Evolutionary conservation across 2,113 vertebrate genomes (phyloP).

Genomic region (Carassius gibelio): DNA sequence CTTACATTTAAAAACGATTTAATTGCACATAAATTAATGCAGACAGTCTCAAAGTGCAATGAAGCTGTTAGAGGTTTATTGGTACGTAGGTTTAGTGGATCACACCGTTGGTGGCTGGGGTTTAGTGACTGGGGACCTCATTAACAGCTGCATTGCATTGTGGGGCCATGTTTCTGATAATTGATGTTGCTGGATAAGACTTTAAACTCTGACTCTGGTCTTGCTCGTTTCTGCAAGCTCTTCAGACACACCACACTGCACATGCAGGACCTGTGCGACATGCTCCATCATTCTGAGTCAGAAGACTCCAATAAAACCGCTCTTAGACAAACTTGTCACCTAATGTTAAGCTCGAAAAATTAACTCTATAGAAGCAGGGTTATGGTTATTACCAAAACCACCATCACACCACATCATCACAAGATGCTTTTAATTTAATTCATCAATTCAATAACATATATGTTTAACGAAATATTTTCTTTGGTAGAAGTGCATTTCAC

Average conservation of each 20-base stretch:
- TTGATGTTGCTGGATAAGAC: conserved; percentile 49
- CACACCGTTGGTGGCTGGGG: conserved; percentile 19
- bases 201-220: conserved; percentile 47
- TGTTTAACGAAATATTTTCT: not conserved
- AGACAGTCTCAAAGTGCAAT: not conserved
- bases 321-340: not conserved
- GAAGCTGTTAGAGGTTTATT: not conserved
- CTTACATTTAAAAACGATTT: not conserved
- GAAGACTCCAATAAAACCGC: not conserved
- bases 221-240: conserved; percentile 44
- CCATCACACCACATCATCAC: too few species aligned
- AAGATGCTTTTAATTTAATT: not conserved
- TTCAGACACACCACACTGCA: conserved; percentile 45
- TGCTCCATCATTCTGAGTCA: not conserved
- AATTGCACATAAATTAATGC: not conserved
- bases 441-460: not conserved
- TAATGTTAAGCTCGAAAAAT: not conserved
- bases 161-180: conserved; percentile 30
- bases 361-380: not conserved
- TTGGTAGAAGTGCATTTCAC: not conserved
- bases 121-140: conserved; percentile 45
- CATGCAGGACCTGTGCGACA: not conserved
- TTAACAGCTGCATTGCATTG: conserved; percentile 43
- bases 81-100: not conserved
- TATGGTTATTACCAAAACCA: not conserved